Evolutionary conservation across 2,797 vertebrate species (phyloP).

Genomic region (Catostomus latipinnis): DNA sequence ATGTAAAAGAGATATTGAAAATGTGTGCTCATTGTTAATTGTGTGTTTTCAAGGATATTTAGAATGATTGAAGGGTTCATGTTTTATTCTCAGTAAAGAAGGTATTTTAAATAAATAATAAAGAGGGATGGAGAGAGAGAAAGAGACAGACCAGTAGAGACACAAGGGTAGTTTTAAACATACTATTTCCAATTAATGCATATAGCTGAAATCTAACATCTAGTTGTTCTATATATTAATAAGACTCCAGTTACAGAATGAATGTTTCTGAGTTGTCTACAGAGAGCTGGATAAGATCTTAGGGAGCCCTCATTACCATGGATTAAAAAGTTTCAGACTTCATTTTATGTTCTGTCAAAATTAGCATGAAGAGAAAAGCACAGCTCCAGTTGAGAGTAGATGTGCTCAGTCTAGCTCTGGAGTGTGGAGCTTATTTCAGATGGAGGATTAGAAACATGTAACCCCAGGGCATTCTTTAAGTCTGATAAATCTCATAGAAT

Average conservation of each 20-base stretch:
- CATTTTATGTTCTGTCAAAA: conserved; percentile 27
- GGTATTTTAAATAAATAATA: background rate
- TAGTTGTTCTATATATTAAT: background rate
- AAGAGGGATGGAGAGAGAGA: background rate
- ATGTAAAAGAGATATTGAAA: background rate
- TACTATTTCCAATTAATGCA: conserved; percentile 12
- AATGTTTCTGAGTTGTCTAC: conserved; percentile 6
- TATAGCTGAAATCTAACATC: conserved; percentile 20
- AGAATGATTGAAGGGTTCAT: conserved; percentile 26
- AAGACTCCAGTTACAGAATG: background rate
- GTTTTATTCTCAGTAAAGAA: background rate
- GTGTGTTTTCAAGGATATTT: background rate
- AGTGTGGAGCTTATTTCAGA: conserved; percentile 48
- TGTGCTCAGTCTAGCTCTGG: conserved; percentile 17
- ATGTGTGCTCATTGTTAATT: background rate
- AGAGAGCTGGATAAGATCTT: background rate
- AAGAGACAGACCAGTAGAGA: background rate
- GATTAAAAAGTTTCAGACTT: conserved; percentile 22
- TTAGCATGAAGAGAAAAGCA: conserved; percentile 34
- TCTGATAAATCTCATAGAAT: conserved; percentile 65
- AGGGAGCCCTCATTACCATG: conserved; percentile 9
- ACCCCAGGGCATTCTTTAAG: conserved; percentile 56
- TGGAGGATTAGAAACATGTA: conserved; percentile 51
- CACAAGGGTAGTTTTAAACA: background rate
- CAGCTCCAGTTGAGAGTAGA: conserved; percentile 14